These are phyloP conservation scores for Felis chaus DNA, from an alignment of 2,113 vertebrate genomes.

Conservation along the genomic window DNA sequence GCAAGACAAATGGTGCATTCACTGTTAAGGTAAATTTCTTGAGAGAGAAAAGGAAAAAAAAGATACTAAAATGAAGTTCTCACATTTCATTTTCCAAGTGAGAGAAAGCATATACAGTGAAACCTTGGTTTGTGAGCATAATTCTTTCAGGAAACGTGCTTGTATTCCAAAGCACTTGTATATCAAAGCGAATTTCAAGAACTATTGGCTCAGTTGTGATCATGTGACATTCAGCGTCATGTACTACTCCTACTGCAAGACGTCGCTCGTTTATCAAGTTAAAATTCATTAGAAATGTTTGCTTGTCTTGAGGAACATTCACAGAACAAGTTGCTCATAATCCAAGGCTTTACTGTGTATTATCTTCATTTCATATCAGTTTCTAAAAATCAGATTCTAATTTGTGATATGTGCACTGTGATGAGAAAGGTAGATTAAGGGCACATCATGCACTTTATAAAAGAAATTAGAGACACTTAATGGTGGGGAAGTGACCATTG, in stretches of 20 bases:
- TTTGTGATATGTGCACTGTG: conserved; percentile 64
- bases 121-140: no score
- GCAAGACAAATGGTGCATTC: conserved; percentile 48
- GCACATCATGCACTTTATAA: not conserved
- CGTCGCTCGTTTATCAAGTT: no score
- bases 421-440: not conserved
- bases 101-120: conserved; percentile 35
- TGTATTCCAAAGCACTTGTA: no score
- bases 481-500: not conserved
- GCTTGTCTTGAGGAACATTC: no score
- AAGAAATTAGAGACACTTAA: not conserved
- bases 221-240: no score
- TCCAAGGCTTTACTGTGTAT: not conserved
- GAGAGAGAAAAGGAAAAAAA: not conserved
- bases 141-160: no score
- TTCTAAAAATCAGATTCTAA: conserved; percentile 72
- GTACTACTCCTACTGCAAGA: no score
- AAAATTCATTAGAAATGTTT: no score
- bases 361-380: conserved; percentile 74
- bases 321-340: no score
- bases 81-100: conserved; percentile 52
- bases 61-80: conserved; percentile 61
- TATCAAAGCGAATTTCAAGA: no score
- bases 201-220: no score
- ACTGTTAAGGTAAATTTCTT: conserved; percentile 54